Evolutionary conservation across 2,888 invertebrate genomes (phyloP).

Genomic region (Syrphus vitripennis): DNA sequence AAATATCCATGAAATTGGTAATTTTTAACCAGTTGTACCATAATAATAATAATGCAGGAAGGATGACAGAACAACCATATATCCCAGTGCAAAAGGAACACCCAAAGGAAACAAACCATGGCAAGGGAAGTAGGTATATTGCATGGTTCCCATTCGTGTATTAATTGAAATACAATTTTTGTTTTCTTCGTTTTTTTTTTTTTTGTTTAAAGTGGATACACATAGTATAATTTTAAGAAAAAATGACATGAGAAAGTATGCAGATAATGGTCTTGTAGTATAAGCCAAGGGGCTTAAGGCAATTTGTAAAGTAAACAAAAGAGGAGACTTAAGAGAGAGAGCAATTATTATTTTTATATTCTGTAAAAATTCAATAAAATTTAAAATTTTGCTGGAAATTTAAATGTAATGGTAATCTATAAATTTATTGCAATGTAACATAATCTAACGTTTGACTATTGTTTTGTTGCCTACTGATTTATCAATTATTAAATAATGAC

Average conservation of each 20-base stretch:
- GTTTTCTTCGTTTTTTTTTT: not conserved
- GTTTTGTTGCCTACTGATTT: no score
- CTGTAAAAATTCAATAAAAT: no score
- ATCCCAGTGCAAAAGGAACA: not conserved
- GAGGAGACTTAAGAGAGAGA: not conserved
- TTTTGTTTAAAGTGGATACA: no score
- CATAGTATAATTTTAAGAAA: not conserved
- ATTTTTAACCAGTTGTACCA: conserved; percentile 48
- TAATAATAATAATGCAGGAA: conserved; percentile 37
- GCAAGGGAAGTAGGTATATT: not conserved
- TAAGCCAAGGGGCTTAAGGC: not conserved
- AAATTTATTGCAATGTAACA: no score
- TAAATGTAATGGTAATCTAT: no score
- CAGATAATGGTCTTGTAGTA: not conserved
- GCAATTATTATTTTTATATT: no score
- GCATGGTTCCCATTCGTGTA: not conserved
- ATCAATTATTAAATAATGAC: no score
- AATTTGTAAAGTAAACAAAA: not conserved
- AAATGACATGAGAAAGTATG: not conserved
- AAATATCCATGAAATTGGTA: conserved; percentile 61
- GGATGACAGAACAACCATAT: not conserved
- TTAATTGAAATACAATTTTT: conserved; percentile 23
- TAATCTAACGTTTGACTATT: no score
- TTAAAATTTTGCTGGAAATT: no score
- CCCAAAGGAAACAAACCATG: not conserved